Evolutionary conservation across 2,113 vertebrate species (phyloP).

Genomic region (Etheostoma spectabile): DNA sequence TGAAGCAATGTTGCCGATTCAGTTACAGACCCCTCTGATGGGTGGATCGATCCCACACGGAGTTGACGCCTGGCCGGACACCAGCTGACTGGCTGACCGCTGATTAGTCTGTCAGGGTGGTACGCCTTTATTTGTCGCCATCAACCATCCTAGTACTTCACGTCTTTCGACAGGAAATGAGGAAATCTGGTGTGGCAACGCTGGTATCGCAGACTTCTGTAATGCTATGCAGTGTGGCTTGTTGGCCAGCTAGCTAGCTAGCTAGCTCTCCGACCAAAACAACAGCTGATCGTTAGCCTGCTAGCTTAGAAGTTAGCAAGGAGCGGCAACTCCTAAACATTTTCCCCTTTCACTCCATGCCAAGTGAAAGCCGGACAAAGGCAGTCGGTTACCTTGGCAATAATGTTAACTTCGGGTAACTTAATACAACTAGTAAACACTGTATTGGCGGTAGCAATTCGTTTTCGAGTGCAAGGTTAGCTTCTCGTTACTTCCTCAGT

Average conservation of each 20-base stretch:
- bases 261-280: slow-evolving; percentile 57
- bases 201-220: no score
- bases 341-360: background rate
- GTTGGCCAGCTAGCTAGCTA: slow-evolving; percentile 12
- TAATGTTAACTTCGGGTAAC: background rate
- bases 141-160: slow-evolving; percentile 16
- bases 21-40: background rate
- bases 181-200: background rate
- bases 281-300: slow-evolving; percentile 69
- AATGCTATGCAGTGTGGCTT: background rate
- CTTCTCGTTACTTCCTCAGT: slow-evolving; percentile 59
- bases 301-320: slow-evolving; percentile 64
- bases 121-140: slow-evolving; percentile 41
- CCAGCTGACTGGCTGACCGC: slow-evolving; percentile 41
- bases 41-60: slow-evolving; percentile 16
- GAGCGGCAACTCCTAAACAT: slow-evolving; percentile 18
- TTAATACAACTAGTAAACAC: background rate
- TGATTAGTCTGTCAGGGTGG: slow-evolving; percentile 23
- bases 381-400: background rate
- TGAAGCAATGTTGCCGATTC: slow-evolving; percentile 39
- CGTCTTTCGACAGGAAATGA: background rate
- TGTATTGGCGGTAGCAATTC: background rate
- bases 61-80: slow-evolving; percentile 14
- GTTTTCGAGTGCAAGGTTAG: slow-evolving; percentile 34
- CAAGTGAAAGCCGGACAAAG: background rate